phyloP scores from a whole-genome alignment of 2,797 vertebrate genomes.

The Okamejei kenojei region DNA sequence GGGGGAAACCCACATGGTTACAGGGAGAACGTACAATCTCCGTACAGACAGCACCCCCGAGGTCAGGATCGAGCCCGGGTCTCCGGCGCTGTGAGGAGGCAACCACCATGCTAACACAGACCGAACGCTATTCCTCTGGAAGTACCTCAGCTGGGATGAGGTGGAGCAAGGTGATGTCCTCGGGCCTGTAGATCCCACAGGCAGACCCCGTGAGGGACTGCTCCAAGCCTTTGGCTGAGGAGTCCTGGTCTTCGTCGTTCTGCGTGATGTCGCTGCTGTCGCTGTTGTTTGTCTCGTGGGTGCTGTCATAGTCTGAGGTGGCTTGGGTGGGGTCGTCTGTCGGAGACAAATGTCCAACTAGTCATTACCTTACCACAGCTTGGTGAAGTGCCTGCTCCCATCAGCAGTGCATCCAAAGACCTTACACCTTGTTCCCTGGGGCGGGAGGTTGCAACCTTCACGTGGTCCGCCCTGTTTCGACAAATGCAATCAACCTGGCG shows the following conservation, averaged over 20 bases:
- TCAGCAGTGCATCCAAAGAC: too few species aligned
- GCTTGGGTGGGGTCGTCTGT: constrained; percentile 71
- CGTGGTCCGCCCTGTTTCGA: too few species aligned
- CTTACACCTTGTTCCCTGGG: too few species aligned
- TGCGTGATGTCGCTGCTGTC: constrained; percentile 84
- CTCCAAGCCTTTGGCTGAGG: constrained; percentile 52
- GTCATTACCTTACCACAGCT: too few species aligned
- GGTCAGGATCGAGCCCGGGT: too few species aligned
- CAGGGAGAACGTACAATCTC: too few species aligned
- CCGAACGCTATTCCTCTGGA: background rate
- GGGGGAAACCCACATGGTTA: too few species aligned
- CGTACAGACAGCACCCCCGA: too few species aligned
- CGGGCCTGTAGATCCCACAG: constrained; percentile 54
- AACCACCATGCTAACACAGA: too few species aligned
- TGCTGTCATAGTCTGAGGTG: constrained; percentile 86
- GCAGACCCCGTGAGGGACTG: constrained; percentile 45
- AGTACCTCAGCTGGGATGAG: constrained; percentile 53
- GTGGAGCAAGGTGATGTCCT: constrained; percentile 62
- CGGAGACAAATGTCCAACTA: constrained; percentile 42
- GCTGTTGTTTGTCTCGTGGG: constrained; percentile 85
- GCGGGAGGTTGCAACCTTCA: too few species aligned
- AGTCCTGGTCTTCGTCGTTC: constrained; percentile 70
- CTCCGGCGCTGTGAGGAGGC: too few species aligned
- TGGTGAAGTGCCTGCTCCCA: background rate
- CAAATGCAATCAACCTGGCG: too few species aligned